Evolutionary conservation across 2,888 invertebrate species (phyloP), one percentile per base, ranked within the genome.

Genomic region (Nezara viridula): DNA sequence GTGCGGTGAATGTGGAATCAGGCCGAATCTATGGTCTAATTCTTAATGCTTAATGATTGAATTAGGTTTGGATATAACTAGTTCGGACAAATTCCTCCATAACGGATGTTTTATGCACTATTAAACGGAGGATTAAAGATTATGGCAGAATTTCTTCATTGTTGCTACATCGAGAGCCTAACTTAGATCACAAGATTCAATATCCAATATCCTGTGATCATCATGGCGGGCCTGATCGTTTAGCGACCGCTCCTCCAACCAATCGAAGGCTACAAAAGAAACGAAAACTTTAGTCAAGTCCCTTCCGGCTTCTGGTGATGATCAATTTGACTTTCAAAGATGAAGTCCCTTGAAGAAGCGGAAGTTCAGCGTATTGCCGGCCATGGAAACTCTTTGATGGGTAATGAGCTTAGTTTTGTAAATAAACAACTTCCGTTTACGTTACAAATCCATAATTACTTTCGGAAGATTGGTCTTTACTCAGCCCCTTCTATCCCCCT

Each of bases 321-420:
- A 44, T 81, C 81, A 81, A 81, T 81, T 81, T 81, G 40, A 44
- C 81, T 81, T 81, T 81, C 44, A 81, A 81, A 81, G 81, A 81
- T 44, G 40, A 44, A 44, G 44, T 21, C n/a, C n/a, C 81, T 44
- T 6, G 44, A 44, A 32, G 77, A 81, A 40, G n/a, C 44, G 81
- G 81, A 44, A 44, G 81, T 40, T 44, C 2, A 44, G 44, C 10
- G 44, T 81, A 81, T 81, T 81, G 44, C 66, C n/a, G 81, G 40
- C 44, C 81, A 44, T 81, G 40, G 81, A 40, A 81, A 81, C 81
- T 81, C 81, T 81, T 81, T 81, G 81, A 81, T 44, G 81, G 81
- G 44, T 81, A 81, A 81, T 81, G 81, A 81, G 81, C 44, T 81
- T 81, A 81, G 81, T 81, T 81, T 81, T 81, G 40, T 81, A 81